These are phyloP conservation scores for Catocala fraxini DNA, from an alignment of 2,888 invertebrate species.

Conservation along the genomic window DNA sequence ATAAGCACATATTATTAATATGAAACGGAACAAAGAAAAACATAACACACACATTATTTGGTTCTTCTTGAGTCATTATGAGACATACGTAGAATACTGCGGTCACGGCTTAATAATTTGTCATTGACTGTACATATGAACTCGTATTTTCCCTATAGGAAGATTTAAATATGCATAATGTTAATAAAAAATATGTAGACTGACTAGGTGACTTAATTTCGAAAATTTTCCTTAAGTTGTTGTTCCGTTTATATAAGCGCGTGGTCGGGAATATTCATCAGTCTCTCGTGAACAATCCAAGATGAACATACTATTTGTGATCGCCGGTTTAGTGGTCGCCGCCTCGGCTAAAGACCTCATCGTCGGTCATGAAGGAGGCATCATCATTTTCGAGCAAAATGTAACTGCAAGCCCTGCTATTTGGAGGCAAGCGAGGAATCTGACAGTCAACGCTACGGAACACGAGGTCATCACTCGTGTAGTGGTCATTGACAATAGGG, in stretches of 20 bases:
- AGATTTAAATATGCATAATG: slow-evolving; percentile 59
- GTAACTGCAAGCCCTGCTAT: slow-evolving; percentile 72
- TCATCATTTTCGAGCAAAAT: slow-evolving; percentile 68
- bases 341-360: slow-evolving; percentile 64
- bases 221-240: slow-evolving; percentile 71
- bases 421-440: slow-evolving; percentile 68
- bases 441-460: slow-evolving; percentile 66
- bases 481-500: slow-evolving; percentile 69
- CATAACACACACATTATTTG: neutral
- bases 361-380: slow-evolving; percentile 63
- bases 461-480: slow-evolving; percentile 70
- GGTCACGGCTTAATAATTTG: slow-evolving; percentile 35
- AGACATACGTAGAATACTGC: slow-evolving; percentile 22
- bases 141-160: slow-evolving; percentile 79
- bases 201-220: slow-evolving; percentile 61
- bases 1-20: neutral
- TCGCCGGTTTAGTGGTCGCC: slow-evolving; percentile 57
- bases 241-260: slow-evolving; percentile 67
- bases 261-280: slow-evolving; percentile 48
- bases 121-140: slow-evolving; percentile 54
- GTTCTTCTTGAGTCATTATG: slow-evolving; percentile 32
- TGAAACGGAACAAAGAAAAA: slow-evolving; percentile 14
- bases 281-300: slow-evolving; percentile 54
- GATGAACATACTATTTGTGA: slow-evolving; percentile 58
- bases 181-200: slow-evolving; percentile 65